phyloP scores from a whole-genome alignment of 2,888 invertebrate species.

The Eupeodes latifasciatus region DNA sequence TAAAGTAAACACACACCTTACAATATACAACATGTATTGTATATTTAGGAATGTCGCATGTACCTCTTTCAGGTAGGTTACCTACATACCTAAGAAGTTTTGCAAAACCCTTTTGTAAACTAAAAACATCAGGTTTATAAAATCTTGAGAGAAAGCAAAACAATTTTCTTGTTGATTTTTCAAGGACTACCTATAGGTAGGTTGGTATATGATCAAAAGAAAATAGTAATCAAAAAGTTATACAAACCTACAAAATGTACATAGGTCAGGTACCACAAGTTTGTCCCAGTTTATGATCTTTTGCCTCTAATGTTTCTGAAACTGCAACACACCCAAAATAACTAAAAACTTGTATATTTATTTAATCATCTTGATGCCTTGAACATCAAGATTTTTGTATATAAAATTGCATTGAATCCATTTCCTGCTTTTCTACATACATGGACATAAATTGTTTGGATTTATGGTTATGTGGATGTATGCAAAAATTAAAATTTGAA shows the following conservation, averaged over 20 bases:
- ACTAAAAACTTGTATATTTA: conserved; percentile 37
- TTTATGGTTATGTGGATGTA: too few relatives aligned
- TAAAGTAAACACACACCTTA: background rate
- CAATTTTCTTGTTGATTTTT: conserved; percentile 17
- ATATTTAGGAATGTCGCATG: too few relatives aligned
- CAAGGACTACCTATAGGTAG: background rate
- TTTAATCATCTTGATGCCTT: conserved; percentile 43
- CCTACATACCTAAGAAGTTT: background rate
- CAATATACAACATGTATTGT: too few relatives aligned
- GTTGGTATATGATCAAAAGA: background rate
- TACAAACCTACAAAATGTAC: too few relatives aligned
- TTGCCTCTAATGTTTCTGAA: background rate
- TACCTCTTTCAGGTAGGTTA: too few relatives aligned
- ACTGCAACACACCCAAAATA: conserved; percentile 13
- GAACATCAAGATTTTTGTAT: background rate
- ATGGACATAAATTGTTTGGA: background rate
- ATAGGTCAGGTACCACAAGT: too few relatives aligned
- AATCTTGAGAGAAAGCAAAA: background rate
- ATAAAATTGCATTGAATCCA: too few relatives aligned
- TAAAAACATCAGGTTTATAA: background rate
- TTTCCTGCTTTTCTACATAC: background rate
- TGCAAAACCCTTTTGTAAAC: background rate
- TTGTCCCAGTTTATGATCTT: background rate
- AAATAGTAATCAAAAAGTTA: background rate
- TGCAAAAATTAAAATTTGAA: too few relatives aligned